Conservation (phyloP, 2,113 vertebrate species). For the Nibea albiflora region DNA sequence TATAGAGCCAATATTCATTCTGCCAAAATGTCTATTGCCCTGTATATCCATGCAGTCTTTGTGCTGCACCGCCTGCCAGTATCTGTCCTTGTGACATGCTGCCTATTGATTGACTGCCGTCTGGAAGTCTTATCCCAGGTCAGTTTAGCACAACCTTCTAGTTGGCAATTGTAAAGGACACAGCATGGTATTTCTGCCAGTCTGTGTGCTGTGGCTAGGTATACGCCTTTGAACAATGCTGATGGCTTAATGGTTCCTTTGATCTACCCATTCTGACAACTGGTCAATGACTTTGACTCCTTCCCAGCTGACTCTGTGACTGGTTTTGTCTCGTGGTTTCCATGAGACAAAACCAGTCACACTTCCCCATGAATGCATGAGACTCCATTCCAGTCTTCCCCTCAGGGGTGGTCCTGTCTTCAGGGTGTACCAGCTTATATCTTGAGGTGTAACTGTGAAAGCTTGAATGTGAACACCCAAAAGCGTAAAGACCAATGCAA, state of each 20-base stretch:
- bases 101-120: too few relatives aligned
- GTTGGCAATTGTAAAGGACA: background rate
- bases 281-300: background rate
- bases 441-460: background rate
- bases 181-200: background rate
- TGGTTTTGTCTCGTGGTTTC: background rate
- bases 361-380: background rate
- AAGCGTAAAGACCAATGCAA: background rate
- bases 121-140: too few relatives aligned
- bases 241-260: background rate
- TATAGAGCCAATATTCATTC: too few relatives aligned
- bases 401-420: too few relatives aligned
- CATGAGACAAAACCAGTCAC: too few relatives aligned
- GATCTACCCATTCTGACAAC: background rate
- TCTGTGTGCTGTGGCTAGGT: background rate
- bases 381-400: background rate
- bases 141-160: too few relatives aligned
- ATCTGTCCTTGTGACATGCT: too few relatives aligned
- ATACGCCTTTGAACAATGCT: background rate
- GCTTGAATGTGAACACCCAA: background rate
- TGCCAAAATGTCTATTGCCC: too few relatives aligned
- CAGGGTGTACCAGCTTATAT: too few relatives aligned
- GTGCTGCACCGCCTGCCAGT: too few relatives aligned
- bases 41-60: too few relatives aligned
- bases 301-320: background rate